These are phyloP conservation scores for Electrona antarctica DNA, from an alignment of 2,113 vertebrate genomes.

Conservation along the genomic window DNA sequence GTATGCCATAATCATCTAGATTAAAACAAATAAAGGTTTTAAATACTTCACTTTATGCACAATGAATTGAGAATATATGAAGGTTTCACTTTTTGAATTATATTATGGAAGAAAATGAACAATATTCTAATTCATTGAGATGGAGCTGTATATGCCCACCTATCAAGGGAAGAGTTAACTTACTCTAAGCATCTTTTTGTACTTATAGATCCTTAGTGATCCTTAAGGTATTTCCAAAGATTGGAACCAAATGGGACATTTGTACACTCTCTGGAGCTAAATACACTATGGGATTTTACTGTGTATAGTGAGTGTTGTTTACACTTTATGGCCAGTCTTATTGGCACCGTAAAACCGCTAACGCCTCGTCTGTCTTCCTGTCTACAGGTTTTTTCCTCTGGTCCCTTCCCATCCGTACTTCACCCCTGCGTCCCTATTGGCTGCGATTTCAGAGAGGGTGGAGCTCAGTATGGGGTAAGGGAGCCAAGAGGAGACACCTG, in stretches of 20 bases:
- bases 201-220: too few relatives aligned
- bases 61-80: too few relatives aligned
- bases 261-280: neutral
- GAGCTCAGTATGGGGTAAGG: conserved; percentile 69
- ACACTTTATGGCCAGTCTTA: neutral
- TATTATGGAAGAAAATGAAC: too few relatives aligned
- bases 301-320: neutral
- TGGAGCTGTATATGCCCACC: too few relatives aligned
- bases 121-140: too few relatives aligned
- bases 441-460: conserved; percentile 22
- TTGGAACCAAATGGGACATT: neutral
- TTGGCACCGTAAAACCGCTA: neutral
- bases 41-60: too few relatives aligned
- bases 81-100: too few relatives aligned
- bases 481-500: conserved; percentile 14
- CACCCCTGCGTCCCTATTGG: conserved; percentile 5
- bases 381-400: conserved; percentile 27
- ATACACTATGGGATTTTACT: neutral
- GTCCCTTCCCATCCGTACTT: neutral
- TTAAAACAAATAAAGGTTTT: too few relatives aligned
- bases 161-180: too few relatives aligned
- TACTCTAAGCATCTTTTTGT: too few relatives aligned
- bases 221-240: too few relatives aligned
- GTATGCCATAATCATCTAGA: too few relatives aligned
- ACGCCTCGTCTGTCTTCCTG: neutral